These are phyloP conservation scores for Phaethornis superciliosus DNA, from an alignment of 2,113 vertebrate genomes.

Conservation along the genomic window DNA sequence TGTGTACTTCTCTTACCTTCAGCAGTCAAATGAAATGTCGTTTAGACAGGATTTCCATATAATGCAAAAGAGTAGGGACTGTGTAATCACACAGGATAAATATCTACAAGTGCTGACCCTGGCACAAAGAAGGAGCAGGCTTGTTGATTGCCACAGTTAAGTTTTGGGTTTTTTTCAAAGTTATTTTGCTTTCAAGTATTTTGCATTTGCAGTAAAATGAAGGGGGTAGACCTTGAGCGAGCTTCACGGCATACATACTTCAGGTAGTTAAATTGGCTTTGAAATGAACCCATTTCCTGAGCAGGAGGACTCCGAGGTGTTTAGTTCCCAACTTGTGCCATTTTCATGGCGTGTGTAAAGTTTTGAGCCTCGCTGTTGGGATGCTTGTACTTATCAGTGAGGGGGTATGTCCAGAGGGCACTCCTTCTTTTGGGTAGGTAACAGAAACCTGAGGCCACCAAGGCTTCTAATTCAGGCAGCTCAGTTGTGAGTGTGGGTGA, in stretches of 20 bases:
- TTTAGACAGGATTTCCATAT: background rate
- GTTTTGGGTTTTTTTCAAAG: background rate
- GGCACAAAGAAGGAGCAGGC: background rate
- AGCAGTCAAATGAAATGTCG: background rate
- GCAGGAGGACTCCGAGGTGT: background rate
- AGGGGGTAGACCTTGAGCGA: background rate
- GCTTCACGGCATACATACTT: background rate
- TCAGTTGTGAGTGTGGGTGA: background rate
- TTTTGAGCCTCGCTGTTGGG: background rate
- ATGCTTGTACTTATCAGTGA: background rate
- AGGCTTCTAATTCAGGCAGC: background rate
- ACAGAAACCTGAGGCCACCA: background rate
- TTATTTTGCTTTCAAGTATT: background rate
- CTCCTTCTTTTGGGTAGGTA: background rate
- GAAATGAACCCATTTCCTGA: background rate
- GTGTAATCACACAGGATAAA: background rate
- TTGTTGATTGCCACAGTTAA: fast-evolving
- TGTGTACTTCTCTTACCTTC: background rate
- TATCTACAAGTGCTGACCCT: background rate
- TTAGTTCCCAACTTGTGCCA: fast-evolving
- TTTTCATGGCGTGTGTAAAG: background rate
- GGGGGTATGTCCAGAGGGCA: background rate
- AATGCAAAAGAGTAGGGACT: background rate
- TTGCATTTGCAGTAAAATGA: background rate
- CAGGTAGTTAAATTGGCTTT: background rate